A percentile compares a stretch with the other conserved stretches of the same genome.
These are phyloP conservation scores for Sisyra nigra DNA, from an alignment of 2,888 invertebrate genomes.

Conservation along the genomic window DNA sequence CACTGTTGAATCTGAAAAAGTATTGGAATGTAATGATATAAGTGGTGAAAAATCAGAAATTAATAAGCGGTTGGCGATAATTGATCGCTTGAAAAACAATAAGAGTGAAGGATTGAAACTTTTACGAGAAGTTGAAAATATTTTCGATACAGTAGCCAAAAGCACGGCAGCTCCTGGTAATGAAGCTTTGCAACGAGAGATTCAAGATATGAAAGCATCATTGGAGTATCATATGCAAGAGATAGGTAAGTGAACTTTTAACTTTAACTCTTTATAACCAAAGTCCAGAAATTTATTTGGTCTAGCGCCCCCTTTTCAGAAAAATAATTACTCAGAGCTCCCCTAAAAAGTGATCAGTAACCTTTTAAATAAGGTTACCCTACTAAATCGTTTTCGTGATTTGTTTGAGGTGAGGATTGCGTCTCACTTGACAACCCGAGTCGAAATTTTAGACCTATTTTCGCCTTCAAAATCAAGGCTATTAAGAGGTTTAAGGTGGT, in stretches of 20 bases:
- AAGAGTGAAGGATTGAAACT: slow-evolving; percentile 47
- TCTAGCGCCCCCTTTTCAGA: too few relatives aligned
- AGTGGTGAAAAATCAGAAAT: slow-evolving; percentile 76
- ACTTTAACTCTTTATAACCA: slow-evolving; percentile 1
- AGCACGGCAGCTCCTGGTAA: slow-evolving; percentile 72
- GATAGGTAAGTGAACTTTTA: slow-evolving; percentile 28
- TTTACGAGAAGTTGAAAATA: slow-evolving; percentile 48
- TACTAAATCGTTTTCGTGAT: too few relatives aligned
- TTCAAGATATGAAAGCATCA: slow-evolving; percentile 48
- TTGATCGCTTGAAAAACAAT: slow-evolving; percentile 45
- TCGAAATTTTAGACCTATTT: too few relatives aligned
- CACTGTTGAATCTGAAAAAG: slow-evolving; percentile 58
- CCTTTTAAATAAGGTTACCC: too few relatives aligned
- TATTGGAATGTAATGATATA: slow-evolving; percentile 65
- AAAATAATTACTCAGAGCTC: too few relatives aligned
- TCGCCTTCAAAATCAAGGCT: too few relatives aligned
- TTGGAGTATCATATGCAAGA: slow-evolving; percentile 49
- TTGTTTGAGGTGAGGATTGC: too few relatives aligned
- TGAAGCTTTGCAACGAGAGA: slow-evolving; percentile 52
- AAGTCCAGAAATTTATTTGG: too few relatives aligned
- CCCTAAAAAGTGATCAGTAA: too few relatives aligned
- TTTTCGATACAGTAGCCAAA: slow-evolving; percentile 48
- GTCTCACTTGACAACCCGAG: too few relatives aligned
- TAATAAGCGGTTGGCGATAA: slow-evolving; percentile 47
- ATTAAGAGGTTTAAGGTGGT: too few relatives aligned